phyloP scores from a whole-genome alignment of 2,888 invertebrate genomes.

The Aphodius sticticus region DNA sequence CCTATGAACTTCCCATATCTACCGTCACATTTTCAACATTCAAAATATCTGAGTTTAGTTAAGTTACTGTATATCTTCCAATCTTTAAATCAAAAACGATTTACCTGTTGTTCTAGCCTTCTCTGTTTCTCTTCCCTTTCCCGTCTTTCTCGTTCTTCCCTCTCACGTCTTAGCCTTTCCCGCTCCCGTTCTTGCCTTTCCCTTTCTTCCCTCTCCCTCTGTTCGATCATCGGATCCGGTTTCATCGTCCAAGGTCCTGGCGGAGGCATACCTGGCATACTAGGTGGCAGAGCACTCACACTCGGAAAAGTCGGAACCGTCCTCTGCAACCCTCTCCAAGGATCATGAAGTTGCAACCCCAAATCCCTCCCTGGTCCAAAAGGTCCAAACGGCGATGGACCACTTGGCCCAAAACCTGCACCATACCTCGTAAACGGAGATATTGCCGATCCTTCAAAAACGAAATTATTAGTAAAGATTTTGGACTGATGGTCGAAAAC shows the following conservation, averaged over 20 bases:
- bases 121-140: constrained; percentile 63
- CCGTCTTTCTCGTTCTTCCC: constrained; percentile 68
- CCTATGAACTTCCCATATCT: too few relatives aligned
- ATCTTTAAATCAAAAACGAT: too few relatives aligned
- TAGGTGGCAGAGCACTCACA: constrained; percentile 61
- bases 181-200: constrained; percentile 68
- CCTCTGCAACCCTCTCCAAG: constrained; percentile 74
- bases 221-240: constrained; percentile 70
- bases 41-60: background rate
- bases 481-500: too few relatives aligned
- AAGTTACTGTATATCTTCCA: too few relatives aligned
- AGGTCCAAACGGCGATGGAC: constrained; percentile 54
- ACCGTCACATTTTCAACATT: background rate
- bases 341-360: constrained; percentile 63
- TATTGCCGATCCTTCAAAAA: constrained; percentile 67
- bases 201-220: constrained; percentile 70
- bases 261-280: constrained; percentile 56
- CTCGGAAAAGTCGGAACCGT: constrained; percentile 66
- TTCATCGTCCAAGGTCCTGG: constrained; percentile 71
- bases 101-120: constrained; percentile 63
- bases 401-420: constrained; percentile 59
- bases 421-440: constrained; percentile 86
- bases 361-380: constrained; percentile 47
- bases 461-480: background rate
- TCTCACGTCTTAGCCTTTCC: constrained; percentile 63